Conservation (phyloP, 2,888 invertebrate genomes). For the Fissipunctia ypsillon region DNA sequence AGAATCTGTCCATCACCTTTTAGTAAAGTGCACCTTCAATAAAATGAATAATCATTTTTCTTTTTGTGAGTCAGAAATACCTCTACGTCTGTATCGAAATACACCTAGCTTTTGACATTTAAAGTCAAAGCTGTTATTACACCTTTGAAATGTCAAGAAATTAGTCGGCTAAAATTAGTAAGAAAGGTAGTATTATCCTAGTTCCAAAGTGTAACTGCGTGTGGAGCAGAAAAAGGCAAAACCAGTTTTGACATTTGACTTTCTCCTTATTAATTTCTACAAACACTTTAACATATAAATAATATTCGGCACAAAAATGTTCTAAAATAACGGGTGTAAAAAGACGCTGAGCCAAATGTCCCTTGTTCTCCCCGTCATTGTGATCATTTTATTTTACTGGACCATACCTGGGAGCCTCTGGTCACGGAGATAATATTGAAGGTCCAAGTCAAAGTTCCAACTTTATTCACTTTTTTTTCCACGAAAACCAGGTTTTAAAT, state of each 20-base stretch:
- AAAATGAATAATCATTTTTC: background rate
- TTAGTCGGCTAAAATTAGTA: slow-evolving; percentile 5
- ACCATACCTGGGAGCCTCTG: background rate
- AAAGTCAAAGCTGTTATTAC: slow-evolving; percentile 17
- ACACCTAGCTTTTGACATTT: background rate
- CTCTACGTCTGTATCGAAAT: background rate
- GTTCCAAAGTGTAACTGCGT: slow-evolving; percentile 17
- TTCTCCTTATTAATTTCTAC: background rate
- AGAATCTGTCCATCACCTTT: background rate
- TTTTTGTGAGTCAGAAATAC: slow-evolving; percentile 5
- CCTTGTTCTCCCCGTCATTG: background rate
- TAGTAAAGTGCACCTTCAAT: background rate
- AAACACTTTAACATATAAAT: no score
- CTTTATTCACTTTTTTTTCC: background rate
- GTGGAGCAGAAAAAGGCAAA: background rate
- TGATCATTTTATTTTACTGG: background rate
- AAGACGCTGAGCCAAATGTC: background rate
- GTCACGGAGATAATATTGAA: no score
- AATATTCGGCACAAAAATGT: background rate
- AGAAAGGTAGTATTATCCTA: slow-evolving; percentile 15
- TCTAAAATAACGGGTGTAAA: background rate
- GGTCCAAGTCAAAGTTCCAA: background rate
- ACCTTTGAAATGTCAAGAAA: slow-evolving; percentile 32
- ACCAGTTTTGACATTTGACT: background rate
- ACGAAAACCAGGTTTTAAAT: background rate